phyloP scores from a whole-genome alignment of 2,797 vertebrate genomes.

The Balearica regulorum region DNA sequence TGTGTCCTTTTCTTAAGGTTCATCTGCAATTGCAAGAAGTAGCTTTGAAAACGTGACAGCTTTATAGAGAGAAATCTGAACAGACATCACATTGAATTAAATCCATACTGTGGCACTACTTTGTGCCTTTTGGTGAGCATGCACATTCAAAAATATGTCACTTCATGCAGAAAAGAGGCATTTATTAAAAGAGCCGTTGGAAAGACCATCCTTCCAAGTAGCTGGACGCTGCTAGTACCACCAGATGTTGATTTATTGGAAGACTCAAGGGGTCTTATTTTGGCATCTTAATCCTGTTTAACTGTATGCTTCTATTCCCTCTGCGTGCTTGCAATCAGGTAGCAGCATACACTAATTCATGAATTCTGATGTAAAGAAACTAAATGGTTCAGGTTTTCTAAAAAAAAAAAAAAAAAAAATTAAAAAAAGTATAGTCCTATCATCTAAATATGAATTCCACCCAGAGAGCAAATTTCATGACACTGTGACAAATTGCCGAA shows the following conservation, averaged over 20 bases:
- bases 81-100: neutral
- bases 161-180: neutral
- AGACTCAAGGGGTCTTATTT: neutral
- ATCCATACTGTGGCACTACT: neutral
- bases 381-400: neutral
- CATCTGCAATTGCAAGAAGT: neutral
- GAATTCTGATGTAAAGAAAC: neutral
- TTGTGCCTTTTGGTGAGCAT: neutral
- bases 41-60: slow-evolving; percentile 15
- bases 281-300: neutral
- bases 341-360: neutral
- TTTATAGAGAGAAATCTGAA: neutral
- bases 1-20: slow-evolving; percentile 4
- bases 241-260: neutral
- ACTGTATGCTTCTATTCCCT: neutral
- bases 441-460: neutral
- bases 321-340: neutral
- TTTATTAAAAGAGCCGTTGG: neutral
- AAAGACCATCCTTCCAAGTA: neutral
- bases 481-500: neutral
- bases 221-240: neutral
- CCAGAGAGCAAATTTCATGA: neutral
- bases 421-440: neutral
- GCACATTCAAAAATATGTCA: neutral
- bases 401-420: neutral